These are phyloP conservation scores for Ascaphus truei DNA, from an alignment of 2,113 vertebrate genomes.

Conservation along the genomic window DNA sequence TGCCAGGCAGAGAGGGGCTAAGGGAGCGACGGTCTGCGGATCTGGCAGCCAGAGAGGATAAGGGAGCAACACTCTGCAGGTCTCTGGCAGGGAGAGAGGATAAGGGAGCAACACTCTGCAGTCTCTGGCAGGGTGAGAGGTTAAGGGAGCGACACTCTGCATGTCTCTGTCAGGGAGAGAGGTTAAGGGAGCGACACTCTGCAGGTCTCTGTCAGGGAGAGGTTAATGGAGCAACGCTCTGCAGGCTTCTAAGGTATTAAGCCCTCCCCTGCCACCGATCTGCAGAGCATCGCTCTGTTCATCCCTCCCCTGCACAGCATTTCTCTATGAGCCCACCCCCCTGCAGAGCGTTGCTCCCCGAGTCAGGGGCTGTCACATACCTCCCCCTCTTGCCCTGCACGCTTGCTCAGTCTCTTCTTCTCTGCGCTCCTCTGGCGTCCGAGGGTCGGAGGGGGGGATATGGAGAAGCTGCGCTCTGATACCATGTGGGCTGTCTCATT, in stretches of 20 bases:
- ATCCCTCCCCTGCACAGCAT: neutral
- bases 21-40: too few species aligned
- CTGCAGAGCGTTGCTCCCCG: neutral
- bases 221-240: neutral
- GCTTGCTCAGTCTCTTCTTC: slow-evolving; percentile 23
- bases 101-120: neutral
- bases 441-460: neutral
- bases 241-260: too few species aligned
- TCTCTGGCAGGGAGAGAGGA: neutral
- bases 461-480: slow-evolving; percentile 1
- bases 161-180: neutral
- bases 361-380: slow-evolving; percentile 17
- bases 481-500: neutral
- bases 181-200: neutral
- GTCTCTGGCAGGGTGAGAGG: neutral
- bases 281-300: neutral
- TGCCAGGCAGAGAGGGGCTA: neutral
- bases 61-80: neutral
- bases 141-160: neutral
- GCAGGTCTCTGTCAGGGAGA: neutral
- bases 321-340: neutral
- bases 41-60: too few species aligned
- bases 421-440: slow-evolving; percentile 18
- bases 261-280: too few species aligned
- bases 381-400: slow-evolving; percentile 25